These are phyloP conservation scores for Chironomus tepperi DNA, from an alignment of 1,140 invertebrate genomes.

Conservation along the genomic window DNA sequence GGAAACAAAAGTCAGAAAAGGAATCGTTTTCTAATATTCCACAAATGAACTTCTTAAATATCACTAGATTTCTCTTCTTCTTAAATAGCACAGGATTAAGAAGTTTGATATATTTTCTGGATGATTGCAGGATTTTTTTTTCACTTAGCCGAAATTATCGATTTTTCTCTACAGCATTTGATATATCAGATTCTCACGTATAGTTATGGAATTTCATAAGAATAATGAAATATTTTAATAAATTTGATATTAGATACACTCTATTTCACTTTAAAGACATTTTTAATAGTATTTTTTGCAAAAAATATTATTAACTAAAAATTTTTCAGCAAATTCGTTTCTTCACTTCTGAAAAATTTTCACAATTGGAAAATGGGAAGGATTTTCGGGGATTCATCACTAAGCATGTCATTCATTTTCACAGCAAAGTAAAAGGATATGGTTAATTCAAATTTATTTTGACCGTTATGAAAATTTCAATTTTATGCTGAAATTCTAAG, in stretches of 20 bases:
- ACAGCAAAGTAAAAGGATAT: neutral
- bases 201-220: too few species aligned
- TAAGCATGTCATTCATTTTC: neutral
- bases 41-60: too few species aligned
- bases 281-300: neutral
- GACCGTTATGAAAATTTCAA: neutral
- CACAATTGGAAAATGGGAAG: constrained; percentile 15
- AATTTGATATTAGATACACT: neutral
- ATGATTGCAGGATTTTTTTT: neutral
- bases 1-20: too few species aligned
- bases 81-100: too few species aligned
- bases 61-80: too few species aligned
- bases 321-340: neutral
- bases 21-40: too few species aligned
- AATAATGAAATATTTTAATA: neutral
- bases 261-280: neutral
- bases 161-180: neutral
- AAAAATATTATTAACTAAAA: neutral
- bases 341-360: constrained; percentile 5
- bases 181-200: neutral
- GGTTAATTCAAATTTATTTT: neutral
- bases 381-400: neutral
- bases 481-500: too few species aligned
- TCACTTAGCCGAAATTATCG: constrained; percentile 17
- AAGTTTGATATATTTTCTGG: neutral